Evolutionary conservation across 2,797 vertebrate genomes (phyloP).

Genomic region (Pseudopleuronectes americanus): DNA sequence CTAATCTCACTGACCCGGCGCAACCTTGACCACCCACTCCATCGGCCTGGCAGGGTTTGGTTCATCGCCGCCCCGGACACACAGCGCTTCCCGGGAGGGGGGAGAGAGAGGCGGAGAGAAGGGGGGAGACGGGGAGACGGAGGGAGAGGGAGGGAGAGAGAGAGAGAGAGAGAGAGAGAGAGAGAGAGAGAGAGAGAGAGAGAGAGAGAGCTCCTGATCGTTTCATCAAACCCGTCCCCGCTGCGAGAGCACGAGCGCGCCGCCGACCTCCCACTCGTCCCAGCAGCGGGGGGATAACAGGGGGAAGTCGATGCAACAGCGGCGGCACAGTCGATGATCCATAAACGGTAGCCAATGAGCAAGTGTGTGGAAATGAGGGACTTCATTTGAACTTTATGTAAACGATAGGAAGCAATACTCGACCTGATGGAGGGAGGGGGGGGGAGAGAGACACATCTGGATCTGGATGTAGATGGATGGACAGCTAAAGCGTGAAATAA

Average conservation of each 20-base stretch:
- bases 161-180: slow-evolving; percentile 4
- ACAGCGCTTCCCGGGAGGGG: slow-evolving; percentile 78
- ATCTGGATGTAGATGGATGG: slow-evolving; percentile 42
- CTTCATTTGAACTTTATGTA: slow-evolving; percentile 73
- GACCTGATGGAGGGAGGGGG: slow-evolving; percentile 1
- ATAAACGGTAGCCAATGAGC: slow-evolving; percentile 70
- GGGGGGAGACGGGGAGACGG: slow-evolving; percentile 56
- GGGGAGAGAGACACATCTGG: background rate
- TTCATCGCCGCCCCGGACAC: slow-evolving; percentile 77
- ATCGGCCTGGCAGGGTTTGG: slow-evolving; percentile 73
- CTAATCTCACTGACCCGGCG: slow-evolving; percentile 84
- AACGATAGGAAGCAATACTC: slow-evolving; percentile 50
- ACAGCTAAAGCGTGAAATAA: slow-evolving; percentile 18
- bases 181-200: slow-evolving; percentile 59
- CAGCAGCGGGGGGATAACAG: slow-evolving; percentile 59
- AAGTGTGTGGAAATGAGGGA: slow-evolving; percentile 68
- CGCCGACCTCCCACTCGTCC: slow-evolving; percentile 65
- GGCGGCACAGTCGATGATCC: slow-evolving; percentile 70
- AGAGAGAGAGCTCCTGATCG: slow-evolving; percentile 68
- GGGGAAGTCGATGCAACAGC: slow-evolving; percentile 70
- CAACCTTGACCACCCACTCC: slow-evolving; percentile 85
- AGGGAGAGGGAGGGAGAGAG: slow-evolving; percentile 60
- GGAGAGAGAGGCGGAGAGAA: slow-evolving; percentile 14
- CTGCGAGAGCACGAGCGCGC: slow-evolving; percentile 59
- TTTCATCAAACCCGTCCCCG: slow-evolving; percentile 79